Evolutionary conservation across 2,797 vertebrate species (phyloP).

Genomic region (Molossus alvarezi): DNA sequence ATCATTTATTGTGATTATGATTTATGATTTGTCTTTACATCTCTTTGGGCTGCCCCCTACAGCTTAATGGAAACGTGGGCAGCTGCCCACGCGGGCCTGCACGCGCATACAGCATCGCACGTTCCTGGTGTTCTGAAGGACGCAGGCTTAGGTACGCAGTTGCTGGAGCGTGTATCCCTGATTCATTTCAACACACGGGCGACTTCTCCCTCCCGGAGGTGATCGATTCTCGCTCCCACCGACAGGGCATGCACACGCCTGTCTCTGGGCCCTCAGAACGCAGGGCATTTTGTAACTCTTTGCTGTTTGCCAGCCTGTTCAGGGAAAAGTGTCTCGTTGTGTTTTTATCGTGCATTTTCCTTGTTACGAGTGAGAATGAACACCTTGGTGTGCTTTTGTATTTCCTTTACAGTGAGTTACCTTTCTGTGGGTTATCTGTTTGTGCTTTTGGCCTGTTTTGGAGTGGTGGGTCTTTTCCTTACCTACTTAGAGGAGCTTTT

Average conservation of each 20-base stretch:
- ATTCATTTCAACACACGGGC: accelerated
- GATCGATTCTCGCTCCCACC: accelerated
- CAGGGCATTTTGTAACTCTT: not conserved
- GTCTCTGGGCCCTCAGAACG: too few species aligned
- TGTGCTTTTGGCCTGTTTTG: too few species aligned
- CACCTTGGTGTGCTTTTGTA: accelerated
- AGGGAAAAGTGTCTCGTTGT: not conserved
- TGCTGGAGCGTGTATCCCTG: accelerated
- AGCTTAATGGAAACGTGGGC: not conserved
- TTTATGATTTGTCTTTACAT: not conserved
- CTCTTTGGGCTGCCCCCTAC: too few species aligned
- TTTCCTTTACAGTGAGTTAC: not conserved
- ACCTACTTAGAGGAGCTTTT: not conserved
- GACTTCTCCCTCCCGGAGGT: not conserved
- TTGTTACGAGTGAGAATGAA: not conserved
- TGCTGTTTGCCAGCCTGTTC: accelerated
- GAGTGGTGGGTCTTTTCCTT: not conserved
- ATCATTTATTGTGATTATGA: accelerated
- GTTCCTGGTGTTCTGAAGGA: accelerated
- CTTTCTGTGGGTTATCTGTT: not conserved
- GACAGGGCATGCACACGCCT: accelerated
- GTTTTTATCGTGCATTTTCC: not conserved
- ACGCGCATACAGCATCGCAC: accelerated
- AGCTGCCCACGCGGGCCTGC: not conserved
- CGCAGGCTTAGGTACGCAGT: accelerated